Conservation (phyloP, 2,797 vertebrate genomes). For the Stomatorhinus walkeri region DNA sequence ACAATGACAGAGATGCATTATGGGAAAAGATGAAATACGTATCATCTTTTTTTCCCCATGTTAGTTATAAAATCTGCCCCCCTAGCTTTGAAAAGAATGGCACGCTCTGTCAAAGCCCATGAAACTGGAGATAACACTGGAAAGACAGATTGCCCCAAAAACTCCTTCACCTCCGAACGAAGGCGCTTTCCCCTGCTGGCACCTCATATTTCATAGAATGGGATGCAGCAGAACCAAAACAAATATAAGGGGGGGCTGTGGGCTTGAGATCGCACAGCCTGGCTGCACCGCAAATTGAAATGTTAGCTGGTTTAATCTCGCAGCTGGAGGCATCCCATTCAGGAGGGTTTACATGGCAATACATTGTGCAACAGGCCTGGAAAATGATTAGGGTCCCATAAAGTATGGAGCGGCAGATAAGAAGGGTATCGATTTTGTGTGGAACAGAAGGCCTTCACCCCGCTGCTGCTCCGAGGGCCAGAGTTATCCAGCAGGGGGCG, state of each 20-base stretch:
- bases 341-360: constrained; percentile 25
- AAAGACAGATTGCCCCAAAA: constrained; percentile 30
- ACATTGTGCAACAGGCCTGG: constrained; percentile 18
- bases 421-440: constrained; percentile 26
- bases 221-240: constrained; percentile 25
- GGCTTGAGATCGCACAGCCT: constrained; percentile 18
- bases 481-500: constrained; percentile 6
- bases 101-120: constrained; percentile 16
- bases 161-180: constrained; percentile 24
- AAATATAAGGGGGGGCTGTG: constrained; percentile 3
- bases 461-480: constrained; percentile 5
- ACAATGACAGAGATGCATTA: constrained; percentile 27
- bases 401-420: constrained; percentile 27
- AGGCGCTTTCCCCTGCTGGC: constrained; percentile 26
- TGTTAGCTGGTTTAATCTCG: constrained; percentile 30
- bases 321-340: constrained; percentile 19
- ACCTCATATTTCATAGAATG: constrained; percentile 28
- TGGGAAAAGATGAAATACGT: constrained; percentile 30
- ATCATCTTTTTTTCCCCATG: constrained; percentile 31
- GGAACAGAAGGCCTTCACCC: constrained; percentile 19
- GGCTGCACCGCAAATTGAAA: constrained; percentile 29
- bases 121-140: constrained; percentile 31
- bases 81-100: constrained; percentile 34
- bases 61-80: constrained; percentile 29
- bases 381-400: constrained; percentile 32